phyloP scores from a whole-genome alignment of 2,113 vertebrate species.

The Rhea americana region DNA sequence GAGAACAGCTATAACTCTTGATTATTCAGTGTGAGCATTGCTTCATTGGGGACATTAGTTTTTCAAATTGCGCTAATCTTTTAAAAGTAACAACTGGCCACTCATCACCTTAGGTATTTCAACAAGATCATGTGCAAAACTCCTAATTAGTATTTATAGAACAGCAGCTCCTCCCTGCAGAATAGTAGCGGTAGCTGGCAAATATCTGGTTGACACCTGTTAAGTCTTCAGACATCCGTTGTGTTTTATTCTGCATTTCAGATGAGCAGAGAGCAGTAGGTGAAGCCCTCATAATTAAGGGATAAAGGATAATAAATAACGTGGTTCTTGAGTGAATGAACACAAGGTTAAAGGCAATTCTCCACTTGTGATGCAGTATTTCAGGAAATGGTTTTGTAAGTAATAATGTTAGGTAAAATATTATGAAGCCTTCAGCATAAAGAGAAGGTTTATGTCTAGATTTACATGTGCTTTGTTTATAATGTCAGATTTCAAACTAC shows the following conservation, averaged over 20 bases:
- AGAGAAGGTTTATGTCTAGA: slow-evolving; percentile 43
- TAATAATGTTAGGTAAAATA: slow-evolving; percentile 41
- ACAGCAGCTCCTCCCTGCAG: slow-evolving; percentile 64
- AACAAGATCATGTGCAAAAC: slow-evolving; percentile 70
- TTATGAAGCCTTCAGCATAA: neutral
- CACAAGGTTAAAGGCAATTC: slow-evolving; percentile 47
- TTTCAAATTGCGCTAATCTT: slow-evolving; percentile 76
- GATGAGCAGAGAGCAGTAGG: slow-evolving; percentile 59
- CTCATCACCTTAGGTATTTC: slow-evolving; percentile 75
- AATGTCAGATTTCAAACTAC: slow-evolving; percentile 50
- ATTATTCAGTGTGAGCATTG: slow-evolving; percentile 73
- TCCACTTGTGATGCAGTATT: neutral
- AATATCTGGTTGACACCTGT: slow-evolving; percentile 70
- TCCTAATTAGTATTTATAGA: slow-evolving; percentile 78
- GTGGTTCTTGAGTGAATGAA: slow-evolving; percentile 45
- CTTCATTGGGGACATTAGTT: slow-evolving; percentile 73
- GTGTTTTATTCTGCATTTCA: slow-evolving; percentile 68
- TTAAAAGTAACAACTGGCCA: slow-evolving; percentile 77
- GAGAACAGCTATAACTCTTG: slow-evolving; percentile 70
- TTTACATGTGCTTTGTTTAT: slow-evolving; percentile 57
- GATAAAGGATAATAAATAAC: slow-evolving; percentile 64
- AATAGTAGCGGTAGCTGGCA: slow-evolving; percentile 60
- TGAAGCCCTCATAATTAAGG: slow-evolving; percentile 58
- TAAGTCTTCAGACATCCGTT: slow-evolving; percentile 66
- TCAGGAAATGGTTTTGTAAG: slow-evolving; percentile 27